Percentiles rank a stretch among this genome's conserved stretches.
phyloP scores from a whole-genome alignment of 2,797 vertebrate species.

The Notamacropus eugenii region DNA sequence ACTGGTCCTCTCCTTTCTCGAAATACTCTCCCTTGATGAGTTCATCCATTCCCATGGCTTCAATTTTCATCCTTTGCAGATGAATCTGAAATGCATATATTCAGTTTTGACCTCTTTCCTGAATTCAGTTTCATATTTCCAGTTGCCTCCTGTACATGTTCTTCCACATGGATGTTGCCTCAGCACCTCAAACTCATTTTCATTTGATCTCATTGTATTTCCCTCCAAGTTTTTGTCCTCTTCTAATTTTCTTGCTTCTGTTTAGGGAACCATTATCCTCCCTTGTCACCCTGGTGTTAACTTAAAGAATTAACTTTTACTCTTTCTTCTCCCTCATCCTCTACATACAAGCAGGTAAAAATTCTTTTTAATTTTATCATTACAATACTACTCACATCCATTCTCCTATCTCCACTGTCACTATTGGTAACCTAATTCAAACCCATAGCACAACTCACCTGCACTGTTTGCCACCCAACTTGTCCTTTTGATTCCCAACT shows the following conservation, averaged over 20 bases:
- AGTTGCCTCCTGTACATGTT: background rate
- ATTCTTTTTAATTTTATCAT: background rate
- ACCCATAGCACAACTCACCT: background rate
- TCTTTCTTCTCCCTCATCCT: background rate
- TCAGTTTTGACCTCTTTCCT: background rate
- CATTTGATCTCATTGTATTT: background rate
- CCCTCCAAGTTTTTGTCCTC: background rate
- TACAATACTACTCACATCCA: background rate
- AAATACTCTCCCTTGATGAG: background rate
- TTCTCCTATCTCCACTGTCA: background rate
- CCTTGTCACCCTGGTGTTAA: background rate
- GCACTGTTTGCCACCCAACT: background rate
- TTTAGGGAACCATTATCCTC: background rate
- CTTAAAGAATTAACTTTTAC: background rate
- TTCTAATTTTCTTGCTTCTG: background rate
- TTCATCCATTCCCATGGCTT: background rate
- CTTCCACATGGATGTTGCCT: background rate
- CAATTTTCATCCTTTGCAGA: background rate
- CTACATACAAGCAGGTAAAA: background rate
- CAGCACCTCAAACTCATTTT: conserved; percentile 3
- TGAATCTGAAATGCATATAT: background rate
- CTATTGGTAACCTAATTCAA: background rate
- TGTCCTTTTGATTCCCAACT: background rate
- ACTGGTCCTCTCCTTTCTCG: background rate
- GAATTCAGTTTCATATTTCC: background rate